Percentiles rank a stretch among this genome's conserved stretches.
Evolutionary conservation across 1,140 invertebrate species (phyloP).

Genomic region (Drosophila biarmipes): DNA sequence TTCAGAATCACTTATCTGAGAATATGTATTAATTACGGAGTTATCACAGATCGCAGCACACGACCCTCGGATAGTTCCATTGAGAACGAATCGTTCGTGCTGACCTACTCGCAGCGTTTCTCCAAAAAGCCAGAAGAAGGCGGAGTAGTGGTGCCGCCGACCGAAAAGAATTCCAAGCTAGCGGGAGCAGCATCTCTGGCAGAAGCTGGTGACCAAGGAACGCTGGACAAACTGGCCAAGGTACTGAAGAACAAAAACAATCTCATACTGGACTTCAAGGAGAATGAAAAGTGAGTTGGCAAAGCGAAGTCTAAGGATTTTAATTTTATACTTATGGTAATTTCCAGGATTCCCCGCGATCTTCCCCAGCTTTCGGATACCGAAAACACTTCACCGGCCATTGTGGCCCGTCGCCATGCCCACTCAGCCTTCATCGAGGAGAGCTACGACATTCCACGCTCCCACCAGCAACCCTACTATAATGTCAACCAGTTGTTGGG

Average conservation of each 20-base stretch:
- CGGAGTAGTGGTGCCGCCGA: constrained; percentile 5
- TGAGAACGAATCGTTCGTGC: constrained; percentile 86
- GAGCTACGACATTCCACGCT: constrained; percentile 90
- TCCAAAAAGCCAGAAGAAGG: constrained; percentile 85
- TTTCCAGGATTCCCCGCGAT: constrained; percentile 60
- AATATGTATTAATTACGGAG: neutral
- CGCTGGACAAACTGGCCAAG: constrained; percentile 69
- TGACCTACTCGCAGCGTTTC: constrained; percentile 87
- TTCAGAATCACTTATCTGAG: neutral
- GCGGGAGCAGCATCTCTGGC: constrained; percentile 2
- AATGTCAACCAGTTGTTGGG: constrained; percentile 79
- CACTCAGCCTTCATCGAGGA: constrained; percentile 86
- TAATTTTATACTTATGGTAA: neutral
- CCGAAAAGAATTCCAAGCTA: constrained; percentile 31
- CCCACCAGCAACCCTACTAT: constrained; percentile 86
- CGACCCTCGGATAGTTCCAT: constrained; percentile 86
- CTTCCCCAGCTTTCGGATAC: constrained; percentile 82
- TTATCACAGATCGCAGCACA: constrained; percentile 73
- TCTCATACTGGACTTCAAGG: constrained; percentile 79
- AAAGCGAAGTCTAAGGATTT: fast-evolving
- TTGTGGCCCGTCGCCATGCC: constrained; percentile 72
- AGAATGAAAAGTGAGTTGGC: constrained; percentile 74
- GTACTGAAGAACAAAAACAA: constrained; percentile 81
- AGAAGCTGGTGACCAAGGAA: constrained; percentile 49
- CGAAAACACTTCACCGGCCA: constrained; percentile 83